phyloP scores from a whole-genome alignment of 1,140 invertebrate genomes.

The Oppia nitens region DNA sequence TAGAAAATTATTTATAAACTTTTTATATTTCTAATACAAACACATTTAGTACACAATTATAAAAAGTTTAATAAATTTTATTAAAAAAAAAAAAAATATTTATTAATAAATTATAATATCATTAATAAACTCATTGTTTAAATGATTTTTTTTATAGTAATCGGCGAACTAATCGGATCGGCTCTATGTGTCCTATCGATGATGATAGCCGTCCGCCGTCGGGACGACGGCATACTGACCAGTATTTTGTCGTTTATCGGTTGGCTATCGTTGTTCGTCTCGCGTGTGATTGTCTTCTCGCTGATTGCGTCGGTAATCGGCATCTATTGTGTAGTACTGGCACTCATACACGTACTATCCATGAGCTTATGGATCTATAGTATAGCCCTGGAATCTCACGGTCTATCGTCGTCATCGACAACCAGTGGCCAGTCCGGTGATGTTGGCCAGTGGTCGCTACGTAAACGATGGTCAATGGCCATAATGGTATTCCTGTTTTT shows the following conservation, averaged over 20 bases:
- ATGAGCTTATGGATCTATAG: slow-evolving; percentile 19
- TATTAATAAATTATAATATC: not conserved
- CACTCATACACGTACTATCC: slow-evolving; percentile 18
- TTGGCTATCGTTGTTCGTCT: slow-evolving; percentile 20
- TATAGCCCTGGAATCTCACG: slow-evolving; percentile 16
- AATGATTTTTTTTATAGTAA: slow-evolving; percentile 15
- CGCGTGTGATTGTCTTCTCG: slow-evolving; percentile 20
- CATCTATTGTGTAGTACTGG: slow-evolving; percentile 15
- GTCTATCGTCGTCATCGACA: not conserved
- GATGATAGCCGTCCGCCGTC: slow-evolving; percentile 20
- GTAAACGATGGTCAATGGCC: slow-evolving; percentile 2
- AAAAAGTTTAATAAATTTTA: not conserved
- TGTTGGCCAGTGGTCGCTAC: not conserved
- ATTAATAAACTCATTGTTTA: not conserved
- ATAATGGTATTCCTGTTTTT: slow-evolving; percentile 21
- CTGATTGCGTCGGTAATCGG: slow-evolving; percentile 18
- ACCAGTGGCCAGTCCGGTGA: not conserved
- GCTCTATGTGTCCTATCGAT: slow-evolving; percentile 20
- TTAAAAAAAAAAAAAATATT: not conserved
- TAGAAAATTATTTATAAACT: no score
- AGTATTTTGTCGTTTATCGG: slow-evolving; percentile 20
- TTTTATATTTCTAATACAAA: no score
- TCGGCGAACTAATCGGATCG: slow-evolving; percentile 21
- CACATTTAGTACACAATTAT: not conserved
- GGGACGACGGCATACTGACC: slow-evolving; percentile 23